phyloP scores from a whole-genome alignment of 2,113 vertebrate species.

The Forbesichthys papilliferus region DNA sequence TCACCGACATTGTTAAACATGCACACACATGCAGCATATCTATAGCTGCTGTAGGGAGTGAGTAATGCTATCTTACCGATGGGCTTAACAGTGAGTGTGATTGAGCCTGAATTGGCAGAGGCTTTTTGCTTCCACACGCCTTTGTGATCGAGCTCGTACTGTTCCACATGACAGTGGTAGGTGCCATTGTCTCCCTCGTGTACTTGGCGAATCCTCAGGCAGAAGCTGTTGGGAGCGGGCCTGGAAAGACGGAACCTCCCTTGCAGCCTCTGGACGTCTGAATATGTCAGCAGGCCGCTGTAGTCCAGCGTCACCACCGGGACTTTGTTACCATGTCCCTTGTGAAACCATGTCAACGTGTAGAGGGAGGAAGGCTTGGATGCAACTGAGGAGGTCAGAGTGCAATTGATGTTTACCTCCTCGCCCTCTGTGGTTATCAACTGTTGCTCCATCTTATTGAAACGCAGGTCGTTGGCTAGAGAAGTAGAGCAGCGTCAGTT shows the following conservation, averaged over 20 bases:
- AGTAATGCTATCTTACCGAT: constrained; percentile 51
- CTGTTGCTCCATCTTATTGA: constrained; percentile 21
- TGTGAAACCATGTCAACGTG: constrained; percentile 61
- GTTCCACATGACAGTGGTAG: constrained; percentile 66
- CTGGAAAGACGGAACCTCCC: constrained; percentile 56
- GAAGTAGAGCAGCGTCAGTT: not conserved
- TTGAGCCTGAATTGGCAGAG: constrained; percentile 35
- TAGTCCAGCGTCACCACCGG: constrained; percentile 53
- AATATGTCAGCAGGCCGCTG: constrained; percentile 56
- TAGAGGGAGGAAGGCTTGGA: constrained; percentile 44
- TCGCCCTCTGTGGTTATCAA: constrained; percentile 43
- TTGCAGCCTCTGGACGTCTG: not conserved
- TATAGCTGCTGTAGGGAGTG: not conserved
- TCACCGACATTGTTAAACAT: not conserved
- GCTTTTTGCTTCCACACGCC: constrained; percentile 56
- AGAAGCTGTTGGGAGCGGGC: constrained; percentile 43
- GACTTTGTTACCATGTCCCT: not conserved
- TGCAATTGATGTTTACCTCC: constrained; percentile 46
- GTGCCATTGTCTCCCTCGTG: constrained; percentile 56
- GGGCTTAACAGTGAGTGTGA: constrained; percentile 46
- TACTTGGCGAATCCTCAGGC: constrained; percentile 49
- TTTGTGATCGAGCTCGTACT: constrained; percentile 54
- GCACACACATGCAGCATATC: not conserved
- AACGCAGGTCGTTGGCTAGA: constrained; percentile 52
- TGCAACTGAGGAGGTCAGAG: constrained; percentile 35